Conservation (phyloP, 2,113 vertebrate species). For the Nesogale talazaci region DNA sequence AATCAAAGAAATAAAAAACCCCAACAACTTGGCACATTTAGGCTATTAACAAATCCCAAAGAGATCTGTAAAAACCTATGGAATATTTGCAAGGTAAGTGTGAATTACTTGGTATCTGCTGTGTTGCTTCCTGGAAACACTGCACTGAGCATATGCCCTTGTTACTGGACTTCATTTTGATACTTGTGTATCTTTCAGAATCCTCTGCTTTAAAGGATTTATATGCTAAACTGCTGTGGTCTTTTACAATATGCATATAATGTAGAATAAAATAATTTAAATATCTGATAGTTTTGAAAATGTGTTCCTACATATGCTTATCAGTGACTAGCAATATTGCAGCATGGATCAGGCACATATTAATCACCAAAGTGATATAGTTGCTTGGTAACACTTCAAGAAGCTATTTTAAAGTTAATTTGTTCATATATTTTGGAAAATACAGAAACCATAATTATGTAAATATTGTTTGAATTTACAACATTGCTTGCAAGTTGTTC, state of each 20-base stretch:
- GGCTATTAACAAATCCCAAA: constrained; percentile 37
- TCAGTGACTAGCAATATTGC: background rate
- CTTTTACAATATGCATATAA: constrained; percentile 91
- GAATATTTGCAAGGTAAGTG: constrained; percentile 11
- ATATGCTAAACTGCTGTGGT: constrained; percentile 92
- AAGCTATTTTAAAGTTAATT: background rate
- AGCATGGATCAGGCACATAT: background rate
- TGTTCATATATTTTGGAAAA: background rate
- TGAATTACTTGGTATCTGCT: constrained; percentile 43
- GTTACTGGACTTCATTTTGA: constrained; percentile 85
- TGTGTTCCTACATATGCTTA: too few relatives aligned
- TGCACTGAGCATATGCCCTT: constrained; percentile 82
- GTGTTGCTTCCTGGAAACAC: too few relatives aligned
- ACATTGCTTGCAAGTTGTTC: background rate
- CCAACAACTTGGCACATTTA: background rate
- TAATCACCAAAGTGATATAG: background rate
- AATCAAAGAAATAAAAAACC: too few relatives aligned
- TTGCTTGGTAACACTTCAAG: background rate
- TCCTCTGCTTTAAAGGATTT: constrained; percentile 89
- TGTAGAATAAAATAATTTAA: constrained; percentile 91
- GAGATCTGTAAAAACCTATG: constrained; percentile 17
- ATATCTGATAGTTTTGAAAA: constrained; percentile 87
- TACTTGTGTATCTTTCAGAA: constrained; percentile 86
- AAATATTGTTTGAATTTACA: background rate
- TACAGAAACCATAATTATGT: background rate